phyloP scores from a whole-genome alignment of 2,797 vertebrate species.

The Natrix natrix region DNA sequence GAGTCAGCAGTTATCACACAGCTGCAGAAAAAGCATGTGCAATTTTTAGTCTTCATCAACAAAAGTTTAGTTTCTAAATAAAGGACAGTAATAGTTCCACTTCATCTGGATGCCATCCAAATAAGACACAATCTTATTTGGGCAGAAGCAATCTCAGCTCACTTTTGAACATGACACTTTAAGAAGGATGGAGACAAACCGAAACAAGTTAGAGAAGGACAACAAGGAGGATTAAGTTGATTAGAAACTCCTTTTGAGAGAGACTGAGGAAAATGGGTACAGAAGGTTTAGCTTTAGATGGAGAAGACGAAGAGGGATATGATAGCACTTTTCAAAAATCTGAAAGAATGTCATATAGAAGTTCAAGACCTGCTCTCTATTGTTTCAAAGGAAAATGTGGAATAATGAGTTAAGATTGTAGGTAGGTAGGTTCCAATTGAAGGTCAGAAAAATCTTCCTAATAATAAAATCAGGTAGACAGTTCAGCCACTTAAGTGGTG shows the following conservation, averaged over 20 bases:
- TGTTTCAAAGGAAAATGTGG: not conserved
- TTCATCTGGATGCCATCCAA: not conserved
- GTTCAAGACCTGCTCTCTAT: not conserved
- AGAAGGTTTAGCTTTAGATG: not conserved
- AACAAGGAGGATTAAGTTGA: not conserved
- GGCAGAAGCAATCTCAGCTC: not conserved
- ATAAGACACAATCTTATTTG: not conserved
- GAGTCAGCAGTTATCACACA: not conserved
- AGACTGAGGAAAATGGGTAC: not conserved
- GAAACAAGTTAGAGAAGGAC: not conserved
- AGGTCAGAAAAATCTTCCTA: not conserved
- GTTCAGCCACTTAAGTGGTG: not conserved
- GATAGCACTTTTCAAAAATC: not conserved
- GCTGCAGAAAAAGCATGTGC: not conserved
- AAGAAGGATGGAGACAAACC: not conserved
- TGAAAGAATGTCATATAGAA: not conserved
- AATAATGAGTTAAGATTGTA: not conserved
- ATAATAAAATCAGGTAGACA: not conserved
- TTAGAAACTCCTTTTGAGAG: not conserved
- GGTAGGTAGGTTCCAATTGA: not conserved
- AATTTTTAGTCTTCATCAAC: not conserved
- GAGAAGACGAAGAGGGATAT: not conserved
- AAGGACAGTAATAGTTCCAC: not conserved
- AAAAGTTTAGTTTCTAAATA: not conserved
- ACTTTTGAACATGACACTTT: not conserved